A percentile compares a stretch with the other conserved stretches of the same genome.
Evolutionary conservation across 2,113 vertebrate genomes (phyloP).

Genomic region (Calypte anna): DNA sequence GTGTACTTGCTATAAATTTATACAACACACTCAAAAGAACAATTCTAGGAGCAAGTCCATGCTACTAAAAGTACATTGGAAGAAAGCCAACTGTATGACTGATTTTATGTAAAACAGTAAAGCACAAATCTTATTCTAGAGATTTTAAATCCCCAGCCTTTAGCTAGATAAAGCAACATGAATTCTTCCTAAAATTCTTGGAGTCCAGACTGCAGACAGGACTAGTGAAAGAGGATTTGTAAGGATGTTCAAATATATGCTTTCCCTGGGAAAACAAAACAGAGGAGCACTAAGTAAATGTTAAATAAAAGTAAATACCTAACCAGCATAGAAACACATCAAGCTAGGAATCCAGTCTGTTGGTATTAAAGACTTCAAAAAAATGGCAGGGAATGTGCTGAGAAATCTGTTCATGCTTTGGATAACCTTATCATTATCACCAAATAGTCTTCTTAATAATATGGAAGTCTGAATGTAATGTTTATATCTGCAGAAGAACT

Average conservation of each 20-base stretch:
- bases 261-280: slow-evolving; percentile 40
- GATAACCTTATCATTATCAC: background rate
- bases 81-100: background rate
- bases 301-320: slow-evolving; percentile 57
- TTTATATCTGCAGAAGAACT: background rate
- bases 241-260: slow-evolving; percentile 16
- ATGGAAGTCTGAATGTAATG: background rate
- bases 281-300: slow-evolving; percentile 45
- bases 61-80: background rate
- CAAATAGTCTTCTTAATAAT: background rate
- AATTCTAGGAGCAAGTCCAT: background rate
- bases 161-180: background rate
- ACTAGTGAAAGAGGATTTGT: background rate
- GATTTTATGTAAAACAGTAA: background rate
- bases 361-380: background rate
- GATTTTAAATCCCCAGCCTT: background rate
- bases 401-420: background rate
- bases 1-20: background rate
- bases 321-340: background rate
- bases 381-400: background rate
- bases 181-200: background rate
- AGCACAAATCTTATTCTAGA: background rate
- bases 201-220: background rate
- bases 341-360: background rate
- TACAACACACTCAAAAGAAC: background rate